phyloP scores from a whole-genome alignment of 2,113 vertebrate genomes.

The Ia io region DNA sequence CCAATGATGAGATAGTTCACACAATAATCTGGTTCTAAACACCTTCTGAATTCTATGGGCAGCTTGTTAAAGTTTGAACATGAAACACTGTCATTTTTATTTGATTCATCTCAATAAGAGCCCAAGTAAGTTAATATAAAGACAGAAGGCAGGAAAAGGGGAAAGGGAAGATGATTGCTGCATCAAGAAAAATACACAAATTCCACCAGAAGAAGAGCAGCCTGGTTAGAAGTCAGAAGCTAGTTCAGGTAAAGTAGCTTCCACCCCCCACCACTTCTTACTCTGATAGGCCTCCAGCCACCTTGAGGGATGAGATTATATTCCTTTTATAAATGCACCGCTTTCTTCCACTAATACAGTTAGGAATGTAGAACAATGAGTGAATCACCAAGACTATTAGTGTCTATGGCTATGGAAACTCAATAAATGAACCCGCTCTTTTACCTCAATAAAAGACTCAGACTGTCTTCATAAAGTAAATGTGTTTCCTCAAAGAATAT shows the following conservation, averaged over 20 bases:
- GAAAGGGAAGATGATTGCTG: background rate
- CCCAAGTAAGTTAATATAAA: background rate
- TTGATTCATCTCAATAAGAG: background rate
- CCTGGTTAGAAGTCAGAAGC: background rate
- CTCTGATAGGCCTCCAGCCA: too few species aligned
- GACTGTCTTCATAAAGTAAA: background rate
- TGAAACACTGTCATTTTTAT: background rate
- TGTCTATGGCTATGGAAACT: background rate
- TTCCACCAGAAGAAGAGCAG: background rate
- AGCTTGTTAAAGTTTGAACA: background rate
- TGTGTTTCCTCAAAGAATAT: background rate
- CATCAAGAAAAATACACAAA: background rate
- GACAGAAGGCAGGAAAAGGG: background rate
- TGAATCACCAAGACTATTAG: background rate
- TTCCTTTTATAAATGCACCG: background rate
- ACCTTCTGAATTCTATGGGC: background rate
- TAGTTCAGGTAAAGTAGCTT: background rate
- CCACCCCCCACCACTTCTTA: background rate
- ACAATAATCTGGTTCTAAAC: background rate
- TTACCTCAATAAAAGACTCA: background rate
- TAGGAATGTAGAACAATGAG: background rate
- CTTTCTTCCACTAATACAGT: background rate
- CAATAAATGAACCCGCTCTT: background rate
- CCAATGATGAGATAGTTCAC: too few species aligned
- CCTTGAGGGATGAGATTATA: too few species aligned